Evolutionary conservation across 2,113 vertebrate species (phyloP), one percentile per base, ranked within the genome.

Genomic region (Prochilodus magdalenae): DNA sequence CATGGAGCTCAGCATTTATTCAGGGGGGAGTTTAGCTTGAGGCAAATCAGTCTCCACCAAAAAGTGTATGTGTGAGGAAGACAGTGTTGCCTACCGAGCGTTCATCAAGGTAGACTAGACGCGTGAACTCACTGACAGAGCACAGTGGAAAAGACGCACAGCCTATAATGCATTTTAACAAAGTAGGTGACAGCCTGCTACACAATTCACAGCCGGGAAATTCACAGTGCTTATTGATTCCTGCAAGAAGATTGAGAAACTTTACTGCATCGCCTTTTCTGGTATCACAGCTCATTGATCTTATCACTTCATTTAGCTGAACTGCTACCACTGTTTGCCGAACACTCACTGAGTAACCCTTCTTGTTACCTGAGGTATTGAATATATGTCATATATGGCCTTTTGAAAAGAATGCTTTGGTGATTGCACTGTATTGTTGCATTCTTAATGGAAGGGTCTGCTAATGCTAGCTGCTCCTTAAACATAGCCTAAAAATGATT

Each of bases 1-100:
- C 65, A 67, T 30, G 18, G 65, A 33, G 27, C 7, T 10, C 18
- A 44, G 66, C 15, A 10, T 44, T 13, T 20, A 44, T 44, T 70
- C 66, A 44, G 66, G n/a, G 20, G 65, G 40, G 40, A 16, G 30
- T 67, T 67, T 67, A 40, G 66, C 66, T 70, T 4, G 33, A 70
- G 40, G 66, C 22, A 24, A 24, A n/a, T 36, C 33, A 40, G 40
- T 13, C 20, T 70, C 26, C 6, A 67, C 65, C 65, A 67, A 67
- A 44, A 44, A n/a, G 20, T 57, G 7, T 12, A 4, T 44, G 33
- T n/a, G n/a, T 44, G 66, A 70, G 20, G 15, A 24, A 69, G 65
- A 3, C 8, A 70, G 36, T 11, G 33, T n/a, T n/a, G n/a, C 22
- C 57, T 24, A 70, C 49, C 13, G 11, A 66, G 44, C 44, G 74